phyloP scores from a whole-genome alignment of 1,140 invertebrate genomes.

The Hesperophylax magnus region DNA sequence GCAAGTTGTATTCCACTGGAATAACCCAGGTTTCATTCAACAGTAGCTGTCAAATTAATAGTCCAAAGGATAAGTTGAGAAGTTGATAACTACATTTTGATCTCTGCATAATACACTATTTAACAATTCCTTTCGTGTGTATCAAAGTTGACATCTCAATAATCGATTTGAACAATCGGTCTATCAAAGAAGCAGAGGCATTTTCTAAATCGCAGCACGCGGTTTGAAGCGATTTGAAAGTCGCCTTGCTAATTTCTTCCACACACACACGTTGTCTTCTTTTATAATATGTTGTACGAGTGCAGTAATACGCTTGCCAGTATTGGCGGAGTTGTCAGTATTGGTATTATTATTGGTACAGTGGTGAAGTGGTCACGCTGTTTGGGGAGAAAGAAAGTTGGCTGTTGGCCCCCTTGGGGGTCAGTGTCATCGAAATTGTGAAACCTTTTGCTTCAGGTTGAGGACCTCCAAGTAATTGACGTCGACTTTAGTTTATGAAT shows the following conservation, averaged over 20 bases:
- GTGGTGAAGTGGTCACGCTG: background rate
- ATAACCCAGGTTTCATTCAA: too few relatives aligned
- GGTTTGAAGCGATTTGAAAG: constrained; percentile 28
- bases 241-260: constrained; percentile 25
- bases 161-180: background rate
- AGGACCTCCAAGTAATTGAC: constrained; percentile 1
- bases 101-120: too few relatives aligned
- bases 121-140: too few relatives aligned
- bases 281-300: too few relatives aligned
- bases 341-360: too few relatives aligned
- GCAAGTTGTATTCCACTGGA: too few relatives aligned
- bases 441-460: background rate
- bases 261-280: background rate
- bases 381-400: constrained; percentile 24
- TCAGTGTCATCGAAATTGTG: constrained; percentile 33
- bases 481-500: background rate
- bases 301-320: too few relatives aligned
- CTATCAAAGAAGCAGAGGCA: background rate
- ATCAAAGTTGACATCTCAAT: background rate
- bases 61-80: too few relatives aligned
- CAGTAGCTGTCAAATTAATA: too few relatives aligned
- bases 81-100: too few relatives aligned
- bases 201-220: constrained; percentile 21
- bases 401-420: constrained; percentile 1
- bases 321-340: too few relatives aligned